These are phyloP conservation scores for Amblyopsis hoosieri DNA, from an alignment of 2,797 vertebrate genomes.

Conservation along the genomic window DNA sequence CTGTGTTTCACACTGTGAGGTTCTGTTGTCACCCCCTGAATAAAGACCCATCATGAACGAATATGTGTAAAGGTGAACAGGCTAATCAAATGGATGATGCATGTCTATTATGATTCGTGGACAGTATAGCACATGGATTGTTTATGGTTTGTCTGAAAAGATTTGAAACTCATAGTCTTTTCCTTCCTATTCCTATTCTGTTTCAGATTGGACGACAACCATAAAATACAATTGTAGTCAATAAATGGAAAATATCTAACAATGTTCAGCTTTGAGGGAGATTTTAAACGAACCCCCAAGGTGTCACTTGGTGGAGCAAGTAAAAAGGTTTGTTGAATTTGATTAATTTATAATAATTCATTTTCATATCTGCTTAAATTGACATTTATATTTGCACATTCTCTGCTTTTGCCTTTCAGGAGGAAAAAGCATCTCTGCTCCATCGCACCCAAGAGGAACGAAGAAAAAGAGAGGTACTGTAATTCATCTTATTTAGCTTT, in stretches of 20 bases:
- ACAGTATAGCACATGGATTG: too few relatives aligned
- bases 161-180: too few relatives aligned
- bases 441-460: slow-evolving; percentile 98
- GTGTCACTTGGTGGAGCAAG: slow-evolving; percentile 98
- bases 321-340: slow-evolving; percentile 83
- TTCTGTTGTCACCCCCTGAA: too few relatives aligned
- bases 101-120: too few relatives aligned
- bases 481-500: background rate
- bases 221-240: slow-evolving; percentile 30
- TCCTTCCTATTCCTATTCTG: slow-evolving; percentile 33
- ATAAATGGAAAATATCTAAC: slow-evolving; percentile 86
- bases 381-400: slow-evolving; percentile 1
- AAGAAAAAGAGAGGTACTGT: slow-evolving; percentile 91
- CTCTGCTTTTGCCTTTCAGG: slow-evolving; percentile 71
- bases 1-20: too few relatives aligned
- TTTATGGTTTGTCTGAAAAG: too few relatives aligned
- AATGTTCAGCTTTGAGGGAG: slow-evolving; percentile 99
- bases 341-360: background rate
- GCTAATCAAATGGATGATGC: too few relatives aligned
- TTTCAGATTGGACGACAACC: slow-evolving; percentile 42
- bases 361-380: background rate
- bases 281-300: slow-evolving; percentile 97
- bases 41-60: too few relatives aligned
- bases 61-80: too few relatives aligned
- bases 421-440: slow-evolving; percentile 95